phyloP scores from a whole-genome alignment of 2,797 vertebrate genomes.

The Chaenodraco wilsoni region DNA sequence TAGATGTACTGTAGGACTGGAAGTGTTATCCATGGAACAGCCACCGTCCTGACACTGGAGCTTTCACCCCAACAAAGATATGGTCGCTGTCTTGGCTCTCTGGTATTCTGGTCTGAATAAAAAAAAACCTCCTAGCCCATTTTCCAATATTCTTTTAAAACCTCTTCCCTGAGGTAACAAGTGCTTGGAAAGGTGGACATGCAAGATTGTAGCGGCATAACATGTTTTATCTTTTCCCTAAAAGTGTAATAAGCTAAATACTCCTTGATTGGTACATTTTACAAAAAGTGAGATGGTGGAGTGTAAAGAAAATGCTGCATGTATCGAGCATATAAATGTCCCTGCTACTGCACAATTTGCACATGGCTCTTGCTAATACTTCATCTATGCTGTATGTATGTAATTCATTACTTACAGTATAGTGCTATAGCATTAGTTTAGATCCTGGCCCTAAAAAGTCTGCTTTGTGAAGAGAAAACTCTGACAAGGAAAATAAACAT shows the following conservation, averaged over 20 bases:
- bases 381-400: neutral
- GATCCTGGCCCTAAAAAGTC: neutral
- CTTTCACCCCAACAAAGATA: neutral
- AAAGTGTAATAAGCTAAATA: neutral
- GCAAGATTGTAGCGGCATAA: neutral
- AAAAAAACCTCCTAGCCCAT: neutral
- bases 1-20: neutral
- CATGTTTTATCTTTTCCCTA: neutral
- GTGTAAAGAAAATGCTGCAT: neutral
- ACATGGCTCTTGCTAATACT: neutral
- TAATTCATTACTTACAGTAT: neutral
- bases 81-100: neutral
- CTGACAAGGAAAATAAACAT: neutral
- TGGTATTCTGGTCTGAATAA: constrained; percentile 5
- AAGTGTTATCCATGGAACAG: neutral
- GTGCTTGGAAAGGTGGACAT: neutral
- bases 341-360: too few species aligned
- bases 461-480: neutral
- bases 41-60: neutral
- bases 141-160: neutral
- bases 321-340: neutral
- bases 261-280: neutral
- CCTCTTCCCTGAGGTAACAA: constrained; percentile 5
- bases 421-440: neutral
- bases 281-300: neutral